phyloP scores from a whole-genome alignment of 2,888 invertebrate species.

The Ormyrus rosae region DNA sequence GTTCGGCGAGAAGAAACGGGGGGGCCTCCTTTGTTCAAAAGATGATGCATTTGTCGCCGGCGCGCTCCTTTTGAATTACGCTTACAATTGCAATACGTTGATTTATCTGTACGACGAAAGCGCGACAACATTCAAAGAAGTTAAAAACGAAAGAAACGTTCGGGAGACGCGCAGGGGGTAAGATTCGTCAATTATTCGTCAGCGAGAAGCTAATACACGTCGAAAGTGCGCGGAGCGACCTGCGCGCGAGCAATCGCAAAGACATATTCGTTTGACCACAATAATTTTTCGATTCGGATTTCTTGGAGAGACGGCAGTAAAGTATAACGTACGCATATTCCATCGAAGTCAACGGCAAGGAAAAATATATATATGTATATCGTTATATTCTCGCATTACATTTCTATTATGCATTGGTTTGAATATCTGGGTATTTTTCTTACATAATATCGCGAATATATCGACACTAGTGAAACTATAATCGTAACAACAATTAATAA shows the following conservation, averaged over 20 bases:
- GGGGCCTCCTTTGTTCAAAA: too few species aligned
- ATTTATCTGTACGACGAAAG: slow-evolving; percentile 37
- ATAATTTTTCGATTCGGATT: background rate
- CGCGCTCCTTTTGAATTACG: slow-evolving; percentile 10
- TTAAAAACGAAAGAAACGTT: slow-evolving; percentile 2
- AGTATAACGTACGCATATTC: slow-evolving; percentile 26
- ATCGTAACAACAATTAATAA: slow-evolving; percentile 31
- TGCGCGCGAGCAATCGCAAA: background rate
- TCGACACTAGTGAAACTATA: slow-evolving; percentile 33
- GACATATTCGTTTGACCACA: too few species aligned
- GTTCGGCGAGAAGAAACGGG: too few species aligned
- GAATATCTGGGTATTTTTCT: background rate
- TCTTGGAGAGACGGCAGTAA: slow-evolving; percentile 37
- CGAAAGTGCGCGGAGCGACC: slow-evolving; percentile 17
- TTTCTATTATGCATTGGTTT: background rate
- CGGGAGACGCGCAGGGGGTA: background rate
- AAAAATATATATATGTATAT: slow-evolving; percentile 2
- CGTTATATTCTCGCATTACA: background rate
- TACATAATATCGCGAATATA: slow-evolving; percentile 3
- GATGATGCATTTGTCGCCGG: background rate
- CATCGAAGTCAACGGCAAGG: background rate
- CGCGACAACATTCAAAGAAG: slow-evolving; percentile 21
- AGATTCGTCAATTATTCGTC: slow-evolving; percentile 8
- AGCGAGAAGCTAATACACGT: background rate
- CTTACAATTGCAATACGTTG: background rate